Conservation (phyloP, 2,888 invertebrate species). For the Sycophila texana region DNA sequence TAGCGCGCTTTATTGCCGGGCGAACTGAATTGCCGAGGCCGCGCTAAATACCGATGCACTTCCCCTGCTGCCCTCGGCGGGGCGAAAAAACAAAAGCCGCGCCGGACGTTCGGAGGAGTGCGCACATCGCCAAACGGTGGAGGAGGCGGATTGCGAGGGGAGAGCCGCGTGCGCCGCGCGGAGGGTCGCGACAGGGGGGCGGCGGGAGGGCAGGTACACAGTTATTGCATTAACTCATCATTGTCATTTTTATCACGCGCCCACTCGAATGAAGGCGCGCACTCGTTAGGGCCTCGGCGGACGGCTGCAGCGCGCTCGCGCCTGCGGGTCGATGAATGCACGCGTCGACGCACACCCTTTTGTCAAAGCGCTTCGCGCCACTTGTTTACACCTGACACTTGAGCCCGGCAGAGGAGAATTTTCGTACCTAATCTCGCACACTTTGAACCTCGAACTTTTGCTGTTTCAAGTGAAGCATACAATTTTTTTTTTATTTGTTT, state of each 20-base stretch:
- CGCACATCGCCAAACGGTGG: constrained; percentile 15
- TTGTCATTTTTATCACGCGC: constrained; percentile 75
- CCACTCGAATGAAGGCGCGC: constrained; percentile 65
- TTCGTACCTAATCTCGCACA: no score
- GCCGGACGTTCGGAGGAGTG: background rate
- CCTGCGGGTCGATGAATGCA: background rate
- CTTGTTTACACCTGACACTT: constrained; percentile 19
- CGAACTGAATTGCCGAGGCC: constrained; percentile 68
- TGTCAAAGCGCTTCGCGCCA: background rate
- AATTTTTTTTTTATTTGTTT: no score
- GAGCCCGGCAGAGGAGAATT: background rate
- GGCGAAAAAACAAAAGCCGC: constrained; percentile 9
- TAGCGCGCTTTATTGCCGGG: constrained; percentile 69
- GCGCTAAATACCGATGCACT: constrained; percentile 67
- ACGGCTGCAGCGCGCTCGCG: background rate
- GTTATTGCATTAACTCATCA: constrained; percentile 75
- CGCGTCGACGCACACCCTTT: background rate
- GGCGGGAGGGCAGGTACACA: constrained; percentile 63
- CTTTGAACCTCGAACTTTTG: no score
- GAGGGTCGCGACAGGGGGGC: background rate
- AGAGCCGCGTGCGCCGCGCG: background rate
- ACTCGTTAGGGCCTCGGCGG: background rate
- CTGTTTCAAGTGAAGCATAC: no score
- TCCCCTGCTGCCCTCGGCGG: background rate
- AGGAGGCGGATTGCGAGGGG: background rate